Evolutionary conservation across 2,113 vertebrate species (phyloP), one percentile per base, ranked within the genome.

Genomic region (Pipa parva): DNA sequence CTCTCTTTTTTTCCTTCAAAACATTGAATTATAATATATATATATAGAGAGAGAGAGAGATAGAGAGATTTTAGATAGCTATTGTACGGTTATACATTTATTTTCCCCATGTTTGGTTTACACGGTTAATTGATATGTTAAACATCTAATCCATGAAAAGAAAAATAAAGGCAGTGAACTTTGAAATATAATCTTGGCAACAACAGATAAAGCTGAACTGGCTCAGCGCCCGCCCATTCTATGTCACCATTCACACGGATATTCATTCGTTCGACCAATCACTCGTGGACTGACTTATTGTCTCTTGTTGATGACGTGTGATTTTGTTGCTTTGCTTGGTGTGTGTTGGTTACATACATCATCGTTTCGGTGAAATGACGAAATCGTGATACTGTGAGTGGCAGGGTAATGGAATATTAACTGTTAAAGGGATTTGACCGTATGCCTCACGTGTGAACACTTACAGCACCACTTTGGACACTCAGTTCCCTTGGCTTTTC

Each of bases 161-260:
- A 80, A 76, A 85, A 85, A 75, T 72, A 91, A 85, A 88, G 91
- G 89, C 92, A 84, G 92, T 90, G 89, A 87, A 84, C 74, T 77
- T 78, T 60, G 78, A 84, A 84, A 79, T 78, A 83, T 84, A 90
- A n/a, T 83, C 78, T 90, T 77, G 65, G 80, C 77, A 86, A 90
- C 79, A 83, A 81, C 75, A 85, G 90, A 85, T 76, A 85, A 89
- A 92, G 84, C 86, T 88, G 77, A 84, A 77, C 79, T 73, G n/a
- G 33, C 76, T 82, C 80, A 71, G 74, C 76, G 75, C 75, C 74
- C 58, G 31, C 46, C 29, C 24, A 54, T 37, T 46, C 59, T 20
- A 51, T 39, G 71, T 74, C 78, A 77, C 81, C 73, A 67, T 46
- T 77, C 52, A 48, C 65, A 51, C 51, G n/a, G n/a, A n/a, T n/a